These are phyloP conservation scores for Paratrypauchen microcephalus DNA, from an alignment of 2,797 vertebrate genomes.

Conservation along the genomic window DNA sequence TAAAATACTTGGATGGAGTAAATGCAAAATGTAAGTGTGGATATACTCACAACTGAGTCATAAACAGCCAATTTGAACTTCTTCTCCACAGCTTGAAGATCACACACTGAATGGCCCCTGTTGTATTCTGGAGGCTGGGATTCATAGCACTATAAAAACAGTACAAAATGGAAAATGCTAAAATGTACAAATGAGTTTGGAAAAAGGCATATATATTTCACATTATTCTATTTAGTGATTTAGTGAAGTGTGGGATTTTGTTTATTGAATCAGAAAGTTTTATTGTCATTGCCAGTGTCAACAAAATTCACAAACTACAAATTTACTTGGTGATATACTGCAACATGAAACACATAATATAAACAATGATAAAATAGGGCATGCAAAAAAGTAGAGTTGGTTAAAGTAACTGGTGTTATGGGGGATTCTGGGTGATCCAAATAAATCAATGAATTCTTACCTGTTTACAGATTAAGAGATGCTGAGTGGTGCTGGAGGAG, in stretches of 20 bases:
- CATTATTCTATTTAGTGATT: no score
- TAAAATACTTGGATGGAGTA: background rate
- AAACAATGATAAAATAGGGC: no score
- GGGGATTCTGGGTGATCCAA: background rate
- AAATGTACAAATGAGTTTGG: background rate
- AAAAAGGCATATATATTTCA: background rate
- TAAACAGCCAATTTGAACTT: conserved; percentile 80
- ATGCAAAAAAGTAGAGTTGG: no score
- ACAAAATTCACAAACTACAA: no score
- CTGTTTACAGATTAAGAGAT: conserved; percentile 77
- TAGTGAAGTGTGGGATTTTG: no score
- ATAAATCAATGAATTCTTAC: conserved; percentile 57
- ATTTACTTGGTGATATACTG: no score
- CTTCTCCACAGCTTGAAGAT: conserved; percentile 77
- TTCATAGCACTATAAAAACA: conserved; percentile 75
- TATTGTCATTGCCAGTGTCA: no score
- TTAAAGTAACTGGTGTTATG: background rate
- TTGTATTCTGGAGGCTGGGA: conserved; percentile 36
- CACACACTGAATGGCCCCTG: conserved; percentile 70
- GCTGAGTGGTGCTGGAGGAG: conserved; percentile 58
- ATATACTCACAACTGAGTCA: conserved; percentile 80
- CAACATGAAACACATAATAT: no score
- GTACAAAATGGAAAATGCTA: no score
- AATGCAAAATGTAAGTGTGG: background rate
- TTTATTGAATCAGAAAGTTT: no score